phyloP scores from a whole-genome alignment of 2,113 vertebrate genomes.

The Caranx melampygus region DNA sequence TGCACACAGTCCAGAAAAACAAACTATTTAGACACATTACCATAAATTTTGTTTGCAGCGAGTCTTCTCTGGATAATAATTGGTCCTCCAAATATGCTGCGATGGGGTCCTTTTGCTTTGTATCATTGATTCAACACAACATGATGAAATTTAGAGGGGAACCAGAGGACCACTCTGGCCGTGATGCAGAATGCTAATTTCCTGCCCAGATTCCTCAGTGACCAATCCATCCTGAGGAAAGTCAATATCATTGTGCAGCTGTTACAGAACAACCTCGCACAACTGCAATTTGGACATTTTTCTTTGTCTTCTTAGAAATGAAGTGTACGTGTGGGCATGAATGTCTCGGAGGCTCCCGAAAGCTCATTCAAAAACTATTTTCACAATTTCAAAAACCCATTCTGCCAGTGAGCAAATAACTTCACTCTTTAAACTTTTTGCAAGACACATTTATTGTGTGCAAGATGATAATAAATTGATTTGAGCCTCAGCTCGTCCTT shows the following conservation, averaged over 20 bases:
- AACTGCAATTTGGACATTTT: conserved; percentile 27
- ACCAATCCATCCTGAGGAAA: conserved; percentile 49
- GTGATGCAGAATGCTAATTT: conserved; percentile 63
- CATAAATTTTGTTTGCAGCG: conserved; percentile 18
- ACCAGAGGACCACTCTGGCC: conserved; percentile 29
- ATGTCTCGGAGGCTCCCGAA: neutral
- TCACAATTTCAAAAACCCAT: neutral
- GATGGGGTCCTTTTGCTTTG: conserved; percentile 37
- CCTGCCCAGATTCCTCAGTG: conserved; percentile 35
- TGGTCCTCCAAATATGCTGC: conserved; percentile 26
- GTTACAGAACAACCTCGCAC: conserved; percentile 17
- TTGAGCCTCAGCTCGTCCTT: conserved; percentile 20
- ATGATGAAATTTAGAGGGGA: conserved; percentile 61
- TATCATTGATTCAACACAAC: conserved; percentile 61
- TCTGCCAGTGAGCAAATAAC: conserved; percentile 22
- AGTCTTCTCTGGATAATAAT: conserved; percentile 26
- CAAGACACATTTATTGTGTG: conserved; percentile 23
- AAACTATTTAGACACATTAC: conserved; percentile 8
- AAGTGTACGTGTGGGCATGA: neutral
- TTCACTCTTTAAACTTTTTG: conserved; percentile 12
- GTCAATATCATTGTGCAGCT: conserved; percentile 46
- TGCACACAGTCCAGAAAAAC: neutral
- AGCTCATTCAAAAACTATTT: conserved; percentile 9
- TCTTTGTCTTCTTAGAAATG: conserved; percentile 8
- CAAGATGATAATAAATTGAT: conserved; percentile 41